phyloP scores from a whole-genome alignment of 2,797 vertebrate genomes.

The Melanotaenia maccullochi region DNA sequence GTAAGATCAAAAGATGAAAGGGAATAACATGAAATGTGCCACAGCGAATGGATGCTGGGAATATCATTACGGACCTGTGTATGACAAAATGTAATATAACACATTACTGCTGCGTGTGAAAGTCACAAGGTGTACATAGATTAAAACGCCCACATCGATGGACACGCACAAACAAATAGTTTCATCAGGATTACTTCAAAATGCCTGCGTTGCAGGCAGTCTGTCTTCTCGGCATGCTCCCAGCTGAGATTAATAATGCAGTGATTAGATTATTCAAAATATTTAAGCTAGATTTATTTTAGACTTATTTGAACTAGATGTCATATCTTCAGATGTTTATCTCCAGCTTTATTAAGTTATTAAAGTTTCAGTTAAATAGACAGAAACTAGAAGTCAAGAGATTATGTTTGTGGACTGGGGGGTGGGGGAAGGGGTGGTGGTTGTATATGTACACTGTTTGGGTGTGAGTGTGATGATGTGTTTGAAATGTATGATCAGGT shows the following conservation, averaged over 20 bases:
- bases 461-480: too few species aligned
- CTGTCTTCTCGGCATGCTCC: conserved; percentile 42
- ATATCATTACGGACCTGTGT: conserved; percentile 39
- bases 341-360: too few species aligned
- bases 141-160: conserved; percentile 51
- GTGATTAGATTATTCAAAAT: conserved; percentile 70
- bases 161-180: conserved; percentile 33
- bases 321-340: too few species aligned
- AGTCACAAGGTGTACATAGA: conserved; percentile 47
- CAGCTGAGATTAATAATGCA: conserved; percentile 65
- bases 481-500: too few species aligned
- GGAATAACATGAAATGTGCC: conserved; percentile 34
- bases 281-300: conserved; percentile 51
- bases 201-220: conserved; percentile 57
- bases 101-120: conserved; percentile 24
- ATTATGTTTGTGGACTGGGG: too few species aligned
- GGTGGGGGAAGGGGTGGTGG: too few species aligned
- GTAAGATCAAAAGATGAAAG: conserved; percentile 45
- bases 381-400: too few species aligned
- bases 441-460: too few species aligned
- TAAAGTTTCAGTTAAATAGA: too few species aligned
- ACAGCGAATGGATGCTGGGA: conserved; percentile 32
- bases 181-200: conserved; percentile 43
- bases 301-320: too few species aligned
- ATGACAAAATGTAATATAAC: conserved; percentile 47